These are phyloP conservation scores for Rhabdophis nuchalis DNA, from an alignment of 2,797 vertebrate genomes.

Conservation along the genomic window DNA sequence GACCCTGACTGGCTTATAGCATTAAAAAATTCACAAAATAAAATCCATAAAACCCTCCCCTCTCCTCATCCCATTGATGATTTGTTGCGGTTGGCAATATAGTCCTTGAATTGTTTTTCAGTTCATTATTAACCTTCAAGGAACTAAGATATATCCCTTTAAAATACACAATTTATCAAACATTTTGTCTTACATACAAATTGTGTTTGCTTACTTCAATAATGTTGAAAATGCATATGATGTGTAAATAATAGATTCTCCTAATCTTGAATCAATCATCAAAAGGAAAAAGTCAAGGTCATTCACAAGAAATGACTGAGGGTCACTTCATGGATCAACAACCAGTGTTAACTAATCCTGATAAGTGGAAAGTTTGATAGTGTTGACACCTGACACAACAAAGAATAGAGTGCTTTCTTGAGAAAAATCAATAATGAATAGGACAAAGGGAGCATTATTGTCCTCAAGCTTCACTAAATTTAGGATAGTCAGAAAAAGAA, in stretches of 20 bases:
- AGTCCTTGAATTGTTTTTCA: not conserved
- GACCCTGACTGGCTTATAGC: not conserved
- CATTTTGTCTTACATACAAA: not conserved
- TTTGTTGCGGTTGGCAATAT: not conserved
- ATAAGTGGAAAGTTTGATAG: conserved; percentile 37
- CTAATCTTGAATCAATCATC: not conserved
- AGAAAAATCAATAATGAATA: conserved; percentile 48
- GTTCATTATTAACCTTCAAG: not conserved
- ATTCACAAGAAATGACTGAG: not conserved
- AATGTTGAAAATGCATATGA: conserved; percentile 1
- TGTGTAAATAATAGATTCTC: not conserved
- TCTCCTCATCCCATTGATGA: not conserved
- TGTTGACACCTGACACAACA: conserved; percentile 26
- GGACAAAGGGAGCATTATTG: conserved; percentile 34
- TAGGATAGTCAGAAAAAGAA: conserved; percentile 22
- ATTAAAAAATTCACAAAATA: not conserved
- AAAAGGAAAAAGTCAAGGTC: not conserved
- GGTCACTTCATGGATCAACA: conserved; percentile 21
- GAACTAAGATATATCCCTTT: not conserved
- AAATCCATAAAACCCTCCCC: not conserved
- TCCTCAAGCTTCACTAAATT: conserved; percentile 18
- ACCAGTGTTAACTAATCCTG: conserved; percentile 37
- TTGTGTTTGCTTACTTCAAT: not conserved
- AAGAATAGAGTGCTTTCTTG: conserved; percentile 21
- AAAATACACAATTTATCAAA: not conserved